A percentile compares a stretch with the other conserved stretches of the same genome.
Conservation (phyloP, 2,797 vertebrate genomes). For the Gobio occitaniae region DNA sequence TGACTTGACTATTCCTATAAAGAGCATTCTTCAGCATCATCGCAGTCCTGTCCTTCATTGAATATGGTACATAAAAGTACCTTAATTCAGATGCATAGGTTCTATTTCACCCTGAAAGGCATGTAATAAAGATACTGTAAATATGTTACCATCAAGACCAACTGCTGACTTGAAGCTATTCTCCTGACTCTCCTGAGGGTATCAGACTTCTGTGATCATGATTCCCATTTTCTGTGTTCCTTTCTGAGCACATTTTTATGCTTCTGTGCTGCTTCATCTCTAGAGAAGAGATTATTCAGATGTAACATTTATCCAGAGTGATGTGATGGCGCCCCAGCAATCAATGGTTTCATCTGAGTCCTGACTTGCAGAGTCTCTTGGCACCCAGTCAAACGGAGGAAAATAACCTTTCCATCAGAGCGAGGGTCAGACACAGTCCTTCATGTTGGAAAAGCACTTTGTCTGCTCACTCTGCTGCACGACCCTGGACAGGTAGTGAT, state of each 20-base stretch:
- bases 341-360: constrained; percentile 56
- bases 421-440: constrained; percentile 37
- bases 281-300: constrained; percentile 60
- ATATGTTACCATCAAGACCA: neutral
- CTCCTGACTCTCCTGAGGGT: constrained; percentile 3
- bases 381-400: constrained; percentile 42
- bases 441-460: constrained; percentile 51
- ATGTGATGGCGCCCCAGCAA: constrained; percentile 38
- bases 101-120: neutral
- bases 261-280: constrained; percentile 38
- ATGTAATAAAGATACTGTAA: neutral
- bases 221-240: neutral
- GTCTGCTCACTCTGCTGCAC: constrained; percentile 28
- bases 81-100: neutral
- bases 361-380: constrained; percentile 42
- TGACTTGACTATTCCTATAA: neutral
- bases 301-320: constrained; percentile 62
- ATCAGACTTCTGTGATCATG: constrained; percentile 10
- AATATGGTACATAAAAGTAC: neutral
- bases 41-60: neutral
- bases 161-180: neutral
- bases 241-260: constrained; percentile 24
- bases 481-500: constrained; percentile 11
- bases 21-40: neutral
- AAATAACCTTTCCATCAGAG: constrained; percentile 59